These are phyloP conservation scores for Lasioglossum zephyrum DNA, from an alignment of 2,888 invertebrate genomes.

Conservation along the genomic window DNA sequence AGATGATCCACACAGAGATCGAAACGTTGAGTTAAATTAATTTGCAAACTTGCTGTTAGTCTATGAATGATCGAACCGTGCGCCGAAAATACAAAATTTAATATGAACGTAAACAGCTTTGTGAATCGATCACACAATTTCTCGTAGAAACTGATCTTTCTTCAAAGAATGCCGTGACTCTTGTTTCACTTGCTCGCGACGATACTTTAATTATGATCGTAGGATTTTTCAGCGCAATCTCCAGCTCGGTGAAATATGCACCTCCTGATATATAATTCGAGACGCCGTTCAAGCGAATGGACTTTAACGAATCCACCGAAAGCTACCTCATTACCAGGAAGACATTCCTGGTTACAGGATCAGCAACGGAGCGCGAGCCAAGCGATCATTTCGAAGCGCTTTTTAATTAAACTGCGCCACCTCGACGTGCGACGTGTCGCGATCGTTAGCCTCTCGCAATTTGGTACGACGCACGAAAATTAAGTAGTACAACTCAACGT, in stretches of 20 bases:
- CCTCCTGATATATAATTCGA: no score
- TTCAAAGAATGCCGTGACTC: not conserved
- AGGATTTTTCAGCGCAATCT: not conserved
- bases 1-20: no score
- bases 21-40: no score
- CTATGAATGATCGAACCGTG: no score
- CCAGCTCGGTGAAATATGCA: not conserved
- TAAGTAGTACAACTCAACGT: no score
- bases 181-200: no score
- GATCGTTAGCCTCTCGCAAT: slow-evolving; percentile 8
- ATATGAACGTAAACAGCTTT: no score
- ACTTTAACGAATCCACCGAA: slow-evolving; percentile 36
- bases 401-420: slow-evolving; percentile 58
- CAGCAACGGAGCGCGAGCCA: not conserved
- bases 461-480: not conserved
- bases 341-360: not conserved
- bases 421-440: slow-evolving; percentile 19
- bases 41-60: no score
- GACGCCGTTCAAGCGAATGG: not conserved
- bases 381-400: slow-evolving; percentile 17
- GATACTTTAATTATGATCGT: not conserved
- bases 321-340: slow-evolving; percentile 36
- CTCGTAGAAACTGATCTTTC: not conserved
- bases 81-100: no score
- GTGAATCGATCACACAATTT: not conserved